A percentile compares a stretch with the other conserved stretches of the same genome.
These are phyloP conservation scores for Pholis gunnellus DNA, from an alignment of 2,113 vertebrate genomes.

Conservation along the genomic window DNA sequence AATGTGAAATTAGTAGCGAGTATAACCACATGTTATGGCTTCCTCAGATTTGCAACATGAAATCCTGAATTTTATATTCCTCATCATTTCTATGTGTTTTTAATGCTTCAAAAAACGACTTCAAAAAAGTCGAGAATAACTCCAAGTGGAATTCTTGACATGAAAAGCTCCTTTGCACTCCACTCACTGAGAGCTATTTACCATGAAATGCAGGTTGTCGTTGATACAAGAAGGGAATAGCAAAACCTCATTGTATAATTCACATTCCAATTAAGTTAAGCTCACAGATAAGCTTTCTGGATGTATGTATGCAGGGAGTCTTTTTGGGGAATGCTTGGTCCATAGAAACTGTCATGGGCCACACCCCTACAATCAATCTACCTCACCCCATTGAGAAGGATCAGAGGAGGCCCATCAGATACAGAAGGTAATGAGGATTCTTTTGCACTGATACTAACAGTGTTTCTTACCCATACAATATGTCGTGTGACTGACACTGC, in stretches of 20 bases:
- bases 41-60: conserved; percentile 13
- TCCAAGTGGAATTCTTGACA: conserved; percentile 21
- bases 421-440: conserved; percentile 35
- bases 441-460: background rate
- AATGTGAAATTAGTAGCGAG: conserved; percentile 2
- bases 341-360: conserved; percentile 16
- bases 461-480: background rate
- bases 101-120: background rate
- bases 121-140: conserved; percentile 39
- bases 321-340: background rate
- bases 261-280: conserved; percentile 54
- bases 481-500: background rate
- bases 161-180: conserved; percentile 23
- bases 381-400: conserved; percentile 25
- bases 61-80: conserved; percentile 10
- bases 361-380: conserved; percentile 22
- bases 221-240: conserved; percentile 46
- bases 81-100: conserved; percentile 24
- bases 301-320: conserved; percentile 22
- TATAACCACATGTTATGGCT: conserved; percentile 3
- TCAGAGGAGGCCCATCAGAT: conserved; percentile 18
- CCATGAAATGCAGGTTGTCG: conserved; percentile 27
- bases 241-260: conserved; percentile 55
- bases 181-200: conserved; percentile 21
- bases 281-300: conserved; percentile 32